Base-by-base conservation (phyloP, 2,797 vertebrate species). In the Poeciliopsis turneri region DNA sequence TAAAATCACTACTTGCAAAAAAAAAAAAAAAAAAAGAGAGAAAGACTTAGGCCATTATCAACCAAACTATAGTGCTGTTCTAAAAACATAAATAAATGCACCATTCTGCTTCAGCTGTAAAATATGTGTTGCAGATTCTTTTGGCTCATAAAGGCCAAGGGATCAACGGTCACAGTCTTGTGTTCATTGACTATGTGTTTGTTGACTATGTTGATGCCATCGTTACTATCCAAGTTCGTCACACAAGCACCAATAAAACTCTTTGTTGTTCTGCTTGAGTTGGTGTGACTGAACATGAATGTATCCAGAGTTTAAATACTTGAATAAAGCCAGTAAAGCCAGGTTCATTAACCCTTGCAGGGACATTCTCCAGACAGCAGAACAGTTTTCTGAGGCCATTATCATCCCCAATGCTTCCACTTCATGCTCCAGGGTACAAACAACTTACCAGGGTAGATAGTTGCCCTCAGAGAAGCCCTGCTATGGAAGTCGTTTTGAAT, bases 91-190 rank as follows among this genome's bases (percentile, higher is more conserved):
- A 66, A 66, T 20, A 39, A 47, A 16, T 11, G 25, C 8, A 12
- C 84, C 82, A 49, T 81, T 51, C 69, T 2, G 72, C 4, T 20
- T 18, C 70, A 68, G 2, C 5, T 69, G 39, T 43, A 5, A 1
- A 75, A 47, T 47, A 28, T 1, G 28, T 41, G 18, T 41, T 33
- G 23, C 57, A 72, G 13, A 53, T 53, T n/a, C 6, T 33, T 36
- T 10, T 25, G 51, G 57, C 2, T 61, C 57, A 3, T 33, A 49
- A 3, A 68, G 11, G 39, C 39, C 20, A 72, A n/a, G 36, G 23
- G 28, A 23, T 82, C 5, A 18, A 6, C 0, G 78, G 70, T 84
- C 85, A 91, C 85, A 90, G 87, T 88, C 68, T 82, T 59, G 47
- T 39, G 59, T 83, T 82, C 20, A 83, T 76, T 75, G 70, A 49